phyloP scores from a whole-genome alignment of 2,797 vertebrate genomes.

The Aphelocoma californica region DNA sequence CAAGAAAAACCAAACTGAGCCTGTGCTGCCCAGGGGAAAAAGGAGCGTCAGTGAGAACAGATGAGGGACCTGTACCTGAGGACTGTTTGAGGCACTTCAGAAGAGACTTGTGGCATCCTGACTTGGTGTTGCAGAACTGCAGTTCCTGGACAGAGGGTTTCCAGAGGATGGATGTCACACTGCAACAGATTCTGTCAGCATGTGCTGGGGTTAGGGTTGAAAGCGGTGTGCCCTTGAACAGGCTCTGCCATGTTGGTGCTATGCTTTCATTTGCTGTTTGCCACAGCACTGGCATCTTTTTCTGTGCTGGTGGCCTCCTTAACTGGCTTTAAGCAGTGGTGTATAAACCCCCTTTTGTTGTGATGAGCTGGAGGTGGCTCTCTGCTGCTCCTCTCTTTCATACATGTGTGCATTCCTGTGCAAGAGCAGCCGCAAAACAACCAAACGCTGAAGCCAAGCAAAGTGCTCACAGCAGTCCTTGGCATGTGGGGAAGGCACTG shows the following conservation, averaged over 20 bases:
- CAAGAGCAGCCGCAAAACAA: background rate
- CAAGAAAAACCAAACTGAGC: background rate
- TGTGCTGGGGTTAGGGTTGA: background rate
- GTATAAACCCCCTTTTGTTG: background rate
- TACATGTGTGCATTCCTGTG: background rate
- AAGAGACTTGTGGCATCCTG: background rate
- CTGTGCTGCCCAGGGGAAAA: background rate
- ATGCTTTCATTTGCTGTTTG: background rate
- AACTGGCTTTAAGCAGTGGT: background rate
- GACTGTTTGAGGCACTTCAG: background rate
- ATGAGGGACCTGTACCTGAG: background rate
- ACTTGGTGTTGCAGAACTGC: background rate
- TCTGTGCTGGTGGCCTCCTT: background rate
- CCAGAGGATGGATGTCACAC: background rate
- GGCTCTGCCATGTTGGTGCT: background rate
- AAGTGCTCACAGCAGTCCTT: background rate
- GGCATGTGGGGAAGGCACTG: fast-evolving
- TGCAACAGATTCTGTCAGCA: background rate
- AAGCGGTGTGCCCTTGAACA: background rate
- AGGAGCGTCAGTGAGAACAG: background rate
- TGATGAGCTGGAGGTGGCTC: background rate
- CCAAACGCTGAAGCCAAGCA: background rate
- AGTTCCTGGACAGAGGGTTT: background rate
- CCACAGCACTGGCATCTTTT: background rate
- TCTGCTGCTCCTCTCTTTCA: background rate